phyloP scores from a whole-genome alignment of 2,888 invertebrate species.

The Dendrolimus pini region DNA sequence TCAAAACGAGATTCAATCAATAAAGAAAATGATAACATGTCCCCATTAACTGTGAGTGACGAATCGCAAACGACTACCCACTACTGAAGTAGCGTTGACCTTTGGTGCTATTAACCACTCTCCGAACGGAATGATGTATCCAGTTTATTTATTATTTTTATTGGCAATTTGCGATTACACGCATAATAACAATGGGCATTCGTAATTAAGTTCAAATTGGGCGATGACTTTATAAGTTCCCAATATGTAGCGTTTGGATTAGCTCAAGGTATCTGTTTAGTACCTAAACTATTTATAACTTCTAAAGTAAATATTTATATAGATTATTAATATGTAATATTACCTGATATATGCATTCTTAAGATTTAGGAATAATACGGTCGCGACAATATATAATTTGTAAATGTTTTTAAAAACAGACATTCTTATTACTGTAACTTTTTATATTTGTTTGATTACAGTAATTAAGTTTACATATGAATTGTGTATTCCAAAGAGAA shows the following conservation, averaged over 20 bases:
- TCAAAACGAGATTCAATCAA: not conserved
- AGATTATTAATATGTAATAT: too few species aligned
- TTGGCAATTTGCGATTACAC: conserved; percentile 36
- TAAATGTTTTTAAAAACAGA: too few species aligned
- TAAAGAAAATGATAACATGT: not conserved
- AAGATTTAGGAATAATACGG: too few species aligned
- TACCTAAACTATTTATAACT: too few species aligned
- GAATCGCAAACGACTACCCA: conserved; percentile 18
- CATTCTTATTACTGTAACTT: too few species aligned
- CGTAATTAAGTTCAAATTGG: conserved; percentile 19
- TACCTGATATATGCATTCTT: too few species aligned
- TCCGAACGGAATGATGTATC: conserved; percentile 12
- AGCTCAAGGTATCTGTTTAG: too few species aligned
- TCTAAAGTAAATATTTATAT: too few species aligned
- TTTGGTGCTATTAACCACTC: conserved; percentile 8
- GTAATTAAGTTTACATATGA: too few species aligned
- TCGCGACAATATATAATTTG: too few species aligned
- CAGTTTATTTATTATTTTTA: conserved; percentile 30
- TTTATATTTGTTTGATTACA: too few species aligned
- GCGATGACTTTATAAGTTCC: conserved; percentile 14
- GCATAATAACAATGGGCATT: conserved; percentile 22
- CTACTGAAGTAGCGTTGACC: conserved; percentile 39
- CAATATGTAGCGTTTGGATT: not conserved
- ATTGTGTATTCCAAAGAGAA: too few species aligned
- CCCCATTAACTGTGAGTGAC: conserved; percentile 12